These are phyloP conservation scores for Podiceps cristatus DNA, from an alignment of 2,113 vertebrate genomes.

Conservation along the genomic window DNA sequence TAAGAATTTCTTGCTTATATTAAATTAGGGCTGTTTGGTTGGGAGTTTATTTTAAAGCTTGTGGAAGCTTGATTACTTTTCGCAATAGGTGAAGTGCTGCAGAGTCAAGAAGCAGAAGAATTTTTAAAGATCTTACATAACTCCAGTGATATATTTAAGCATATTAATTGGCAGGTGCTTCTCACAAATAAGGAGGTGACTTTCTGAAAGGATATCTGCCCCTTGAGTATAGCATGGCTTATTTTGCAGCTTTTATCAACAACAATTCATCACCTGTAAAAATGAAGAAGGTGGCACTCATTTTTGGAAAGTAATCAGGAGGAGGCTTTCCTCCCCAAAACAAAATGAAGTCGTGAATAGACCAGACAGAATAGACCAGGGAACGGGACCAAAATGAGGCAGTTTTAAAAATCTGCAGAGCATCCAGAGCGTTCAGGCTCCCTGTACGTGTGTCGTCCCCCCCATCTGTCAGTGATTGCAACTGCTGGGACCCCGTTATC, in stretches of 20 bases:
- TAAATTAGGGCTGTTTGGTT: slow-evolving; percentile 1
- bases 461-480: neutral
- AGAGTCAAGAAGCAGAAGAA: slow-evolving; percentile 37
- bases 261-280: neutral
- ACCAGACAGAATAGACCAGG: neutral
- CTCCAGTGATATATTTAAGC: slow-evolving; percentile 60
- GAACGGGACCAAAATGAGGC: neutral
- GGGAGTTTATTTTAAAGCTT: slow-evolving; percentile 49
- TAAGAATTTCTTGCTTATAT: neutral
- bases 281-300: neutral
- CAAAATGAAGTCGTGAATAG: neutral
- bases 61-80: slow-evolving; percentile 35
- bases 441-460: too few species aligned
- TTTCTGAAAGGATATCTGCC: slow-evolving; percentile 49
- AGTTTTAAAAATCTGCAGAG: neutral
- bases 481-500: neutral
- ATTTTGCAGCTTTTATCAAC: neutral
- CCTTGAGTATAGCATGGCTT: neutral
- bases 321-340: neutral
- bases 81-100: slow-evolving; percentile 49
- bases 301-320: neutral
- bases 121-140: slow-evolving; percentile 51
- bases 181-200: slow-evolving; percentile 60
- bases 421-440: neutral
- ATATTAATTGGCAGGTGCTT: slow-evolving; percentile 56